Conservation (phyloP, 2,113 vertebrate genomes). For the Hypanus sabinus region DNA sequence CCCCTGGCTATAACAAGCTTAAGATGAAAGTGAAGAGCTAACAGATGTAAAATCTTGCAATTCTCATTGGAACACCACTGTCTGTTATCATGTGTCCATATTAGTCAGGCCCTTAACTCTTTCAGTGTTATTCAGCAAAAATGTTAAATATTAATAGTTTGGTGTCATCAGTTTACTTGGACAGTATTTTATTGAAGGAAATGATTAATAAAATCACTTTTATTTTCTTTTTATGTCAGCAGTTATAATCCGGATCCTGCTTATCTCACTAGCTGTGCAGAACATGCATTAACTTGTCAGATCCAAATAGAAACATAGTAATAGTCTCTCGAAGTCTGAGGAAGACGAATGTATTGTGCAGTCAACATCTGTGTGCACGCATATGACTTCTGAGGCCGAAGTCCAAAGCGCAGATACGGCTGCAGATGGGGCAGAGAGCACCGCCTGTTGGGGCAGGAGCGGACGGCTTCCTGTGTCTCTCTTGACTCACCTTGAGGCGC, state of each 20-base stretch:
- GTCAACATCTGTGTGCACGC: too few species aligned
- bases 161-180: neutral
- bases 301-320: neutral
- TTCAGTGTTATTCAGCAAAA: neutral
- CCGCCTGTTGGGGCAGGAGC: too few species aligned
- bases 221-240: neutral
- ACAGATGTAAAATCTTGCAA: too few species aligned
- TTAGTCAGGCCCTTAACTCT: neutral
- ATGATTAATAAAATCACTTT: neutral
- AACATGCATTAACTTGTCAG: slow-evolving; percentile 22
- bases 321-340: too few species aligned
- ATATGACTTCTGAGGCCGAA: too few species aligned
- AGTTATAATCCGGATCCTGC: slow-evolving; percentile 27
- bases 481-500: too few species aligned
- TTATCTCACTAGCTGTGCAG: slow-evolving; percentile 26
- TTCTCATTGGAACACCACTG: neutral
- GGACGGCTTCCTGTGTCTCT: too few species aligned
- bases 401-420: too few species aligned
- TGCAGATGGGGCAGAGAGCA: too few species aligned
- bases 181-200: neutral
- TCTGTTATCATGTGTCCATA: neutral
- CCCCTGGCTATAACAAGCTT: too few species aligned
- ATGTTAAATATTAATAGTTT: neutral
- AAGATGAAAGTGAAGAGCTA: too few species aligned
- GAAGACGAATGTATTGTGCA: too few species aligned